phyloP scores from a whole-genome alignment of 2,113 vertebrate species.

The Pardalotus punctatus region DNA sequence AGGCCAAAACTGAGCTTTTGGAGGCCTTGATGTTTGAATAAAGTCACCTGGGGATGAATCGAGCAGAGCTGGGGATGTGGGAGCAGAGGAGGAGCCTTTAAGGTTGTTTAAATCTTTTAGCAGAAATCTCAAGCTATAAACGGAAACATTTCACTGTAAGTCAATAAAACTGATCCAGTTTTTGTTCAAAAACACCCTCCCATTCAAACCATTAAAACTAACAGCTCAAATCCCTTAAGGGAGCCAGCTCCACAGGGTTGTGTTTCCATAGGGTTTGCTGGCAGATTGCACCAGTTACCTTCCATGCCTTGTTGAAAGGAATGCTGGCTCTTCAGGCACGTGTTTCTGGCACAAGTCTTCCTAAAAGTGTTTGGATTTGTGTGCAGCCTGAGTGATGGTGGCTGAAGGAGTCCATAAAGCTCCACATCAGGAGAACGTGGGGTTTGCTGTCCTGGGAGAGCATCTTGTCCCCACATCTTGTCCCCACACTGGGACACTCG shows the following conservation, averaged over 20 bases:
- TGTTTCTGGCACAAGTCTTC: background rate
- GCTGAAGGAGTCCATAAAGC: background rate
- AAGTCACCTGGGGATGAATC: background rate
- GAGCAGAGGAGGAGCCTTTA: background rate
- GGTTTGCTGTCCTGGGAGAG: background rate
- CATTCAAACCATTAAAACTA: constrained; percentile 10
- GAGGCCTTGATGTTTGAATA: background rate
- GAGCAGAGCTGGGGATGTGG: background rate
- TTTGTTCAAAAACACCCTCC: background rate
- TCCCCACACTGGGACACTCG: rapidly evolving
- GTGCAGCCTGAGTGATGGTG: background rate
- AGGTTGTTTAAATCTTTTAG: constrained; percentile 29
- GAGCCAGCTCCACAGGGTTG: background rate
- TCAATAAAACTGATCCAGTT: constrained; percentile 50
- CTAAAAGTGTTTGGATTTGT: background rate
- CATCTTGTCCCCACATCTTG: rapidly evolving
- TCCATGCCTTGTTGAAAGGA: background rate
- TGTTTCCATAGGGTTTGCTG: background rate
- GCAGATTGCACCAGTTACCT: background rate
- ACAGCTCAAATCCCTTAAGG: constrained; percentile 1
- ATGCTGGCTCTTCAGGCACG: background rate
- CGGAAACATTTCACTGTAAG: constrained; percentile 6
- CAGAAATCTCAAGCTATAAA: constrained; percentile 34
- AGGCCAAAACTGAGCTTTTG: background rate
- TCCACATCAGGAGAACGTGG: background rate